Evolutionary conservation across 2,888 invertebrate genomes (phyloP).

Genomic region (Agrotis exclamationis): DNA sequence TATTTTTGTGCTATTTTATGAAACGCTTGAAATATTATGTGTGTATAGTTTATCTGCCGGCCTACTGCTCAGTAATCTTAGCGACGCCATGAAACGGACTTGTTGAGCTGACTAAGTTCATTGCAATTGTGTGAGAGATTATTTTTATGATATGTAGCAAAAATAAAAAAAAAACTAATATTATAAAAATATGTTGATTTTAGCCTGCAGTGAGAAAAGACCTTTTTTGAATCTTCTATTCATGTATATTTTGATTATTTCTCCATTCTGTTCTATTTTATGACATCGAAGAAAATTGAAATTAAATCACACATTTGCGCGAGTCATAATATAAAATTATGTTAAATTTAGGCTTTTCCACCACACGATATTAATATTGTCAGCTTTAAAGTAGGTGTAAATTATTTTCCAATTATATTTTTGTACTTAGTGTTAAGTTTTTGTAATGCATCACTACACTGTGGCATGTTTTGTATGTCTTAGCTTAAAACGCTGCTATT

Average conservation of each 20-base stretch:
- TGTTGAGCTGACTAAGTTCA: constrained; percentile 46
- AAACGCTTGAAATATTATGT: constrained; percentile 7
- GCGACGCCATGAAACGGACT: constrained; percentile 25
- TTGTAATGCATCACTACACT: constrained; percentile 59
- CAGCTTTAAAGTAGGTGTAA: constrained; percentile 86
- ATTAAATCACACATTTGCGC: constrained; percentile 45
- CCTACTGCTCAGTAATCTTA: constrained; percentile 40
- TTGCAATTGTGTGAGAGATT: constrained; percentile 46
- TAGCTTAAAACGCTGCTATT: constrained; percentile 47
- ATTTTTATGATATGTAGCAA: constrained; percentile 3
- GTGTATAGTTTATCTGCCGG: constrained; percentile 3
- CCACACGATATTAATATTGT: constrained; percentile 76
- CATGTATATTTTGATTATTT: neutral
- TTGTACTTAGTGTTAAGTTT: constrained; percentile 81
- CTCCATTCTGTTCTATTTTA: neutral
- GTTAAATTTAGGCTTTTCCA: constrained; percentile 56
- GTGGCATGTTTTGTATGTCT: constrained; percentile 56
- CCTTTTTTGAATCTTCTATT: constrained; percentile 3
- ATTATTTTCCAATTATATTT: constrained; percentile 82
- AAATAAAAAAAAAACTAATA: neutral
- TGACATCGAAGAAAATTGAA: neutral
- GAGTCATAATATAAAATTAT: constrained; percentile 50
- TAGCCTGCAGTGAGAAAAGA: neutral
- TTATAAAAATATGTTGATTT: constrained; percentile 4
- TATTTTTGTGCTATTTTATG: constrained; percentile 14